A percentile compares a stretch with the other conserved stretches of the same genome.
phyloP scores from a whole-genome alignment of 2,797 vertebrate species.

The Phrynocephalus vlangalii region DNA sequence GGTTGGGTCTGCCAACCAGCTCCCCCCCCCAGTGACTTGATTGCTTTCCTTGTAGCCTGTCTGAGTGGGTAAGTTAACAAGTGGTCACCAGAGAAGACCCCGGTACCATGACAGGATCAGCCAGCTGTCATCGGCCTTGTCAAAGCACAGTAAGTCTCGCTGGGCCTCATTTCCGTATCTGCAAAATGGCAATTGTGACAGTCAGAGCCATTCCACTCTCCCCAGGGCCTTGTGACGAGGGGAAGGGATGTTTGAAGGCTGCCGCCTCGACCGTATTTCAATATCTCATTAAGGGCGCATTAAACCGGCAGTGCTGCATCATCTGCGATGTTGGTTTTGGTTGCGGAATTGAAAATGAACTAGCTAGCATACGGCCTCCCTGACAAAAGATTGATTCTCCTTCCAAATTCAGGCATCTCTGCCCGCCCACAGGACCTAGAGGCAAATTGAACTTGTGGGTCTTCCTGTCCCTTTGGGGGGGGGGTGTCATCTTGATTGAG shows the following conservation, averaged over 20 bases:
- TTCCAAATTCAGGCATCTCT: slow-evolving; percentile 21
- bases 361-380: slow-evolving; percentile 3
- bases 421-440: slow-evolving; percentile 15
- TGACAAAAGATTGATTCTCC: background rate
- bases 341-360: slow-evolving; percentile 32
- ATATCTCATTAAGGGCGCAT: background rate
- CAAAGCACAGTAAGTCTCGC: background rate
- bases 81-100: background rate
- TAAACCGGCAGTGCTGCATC: background rate
- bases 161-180: slow-evolving; percentile 3
- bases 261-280: slow-evolving; percentile 12
- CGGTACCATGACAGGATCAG: background rate
- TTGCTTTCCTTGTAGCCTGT: background rate
- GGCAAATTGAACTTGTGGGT: slow-evolving; percentile 11
- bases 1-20: background rate
- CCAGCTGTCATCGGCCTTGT: slow-evolving; percentile 5
- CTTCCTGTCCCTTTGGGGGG: slow-evolving; percentile 15
- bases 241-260: background rate
- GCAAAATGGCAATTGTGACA: slow-evolving; percentile 10
- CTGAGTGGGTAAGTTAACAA: too few relatives aligned
- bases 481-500: slow-evolving; percentile 35
- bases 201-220: background rate
- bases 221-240: background rate
- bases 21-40: background rate
- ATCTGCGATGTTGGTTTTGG: background rate